A percentile compares a stretch with the other conserved stretches of the same genome.
Evolutionary conservation across 2,888 invertebrate species (phyloP).

Genomic region (Polyommatus iphigenia): DNA sequence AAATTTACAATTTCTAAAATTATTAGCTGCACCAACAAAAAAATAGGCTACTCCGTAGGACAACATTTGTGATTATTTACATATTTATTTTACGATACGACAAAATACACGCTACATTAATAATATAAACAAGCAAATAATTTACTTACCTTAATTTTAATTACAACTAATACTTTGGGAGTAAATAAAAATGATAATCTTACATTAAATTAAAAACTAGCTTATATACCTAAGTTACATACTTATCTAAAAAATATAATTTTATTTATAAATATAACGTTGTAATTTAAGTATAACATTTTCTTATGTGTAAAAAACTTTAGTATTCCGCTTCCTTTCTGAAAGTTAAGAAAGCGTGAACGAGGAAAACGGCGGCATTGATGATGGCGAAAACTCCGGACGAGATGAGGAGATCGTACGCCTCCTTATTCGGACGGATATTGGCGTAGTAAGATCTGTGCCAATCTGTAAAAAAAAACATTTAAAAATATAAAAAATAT

Average conservation of each 20-base stretch:
- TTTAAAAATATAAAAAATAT: not conserved
- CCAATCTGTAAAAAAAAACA: constrained; percentile 63
- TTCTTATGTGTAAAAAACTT: constrained; percentile 37
- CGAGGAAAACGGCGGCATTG: constrained; percentile 80
- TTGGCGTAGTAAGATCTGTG: constrained; percentile 73
- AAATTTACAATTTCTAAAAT: constrained; percentile 9
- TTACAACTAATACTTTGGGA: constrained; percentile 44
- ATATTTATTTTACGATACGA: not conserved
- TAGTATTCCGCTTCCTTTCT: constrained; percentile 77
- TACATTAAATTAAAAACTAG: constrained; percentile 28
- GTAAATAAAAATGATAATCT: constrained; percentile 47
- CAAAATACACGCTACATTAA: not conserved
- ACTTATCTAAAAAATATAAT: constrained; percentile 1
- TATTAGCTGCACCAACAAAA: constrained; percentile 29
- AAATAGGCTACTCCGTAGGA: constrained; percentile 9
- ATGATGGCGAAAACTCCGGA: constrained; percentile 83
- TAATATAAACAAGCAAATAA: not conserved
- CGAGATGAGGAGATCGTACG: constrained; percentile 84
- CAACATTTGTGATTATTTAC: constrained; percentile 17
- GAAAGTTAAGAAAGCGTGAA: constrained; percentile 82
- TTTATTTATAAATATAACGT: constrained; percentile 5
- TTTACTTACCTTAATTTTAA: constrained; percentile 21
- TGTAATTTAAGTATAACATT: constrained; percentile 24
- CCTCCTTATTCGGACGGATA: constrained; percentile 83
- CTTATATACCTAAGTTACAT: not conserved